Base-by-base conservation (phyloP, 2,113 vertebrate species). In the Chamaea fasciata region DNA sequence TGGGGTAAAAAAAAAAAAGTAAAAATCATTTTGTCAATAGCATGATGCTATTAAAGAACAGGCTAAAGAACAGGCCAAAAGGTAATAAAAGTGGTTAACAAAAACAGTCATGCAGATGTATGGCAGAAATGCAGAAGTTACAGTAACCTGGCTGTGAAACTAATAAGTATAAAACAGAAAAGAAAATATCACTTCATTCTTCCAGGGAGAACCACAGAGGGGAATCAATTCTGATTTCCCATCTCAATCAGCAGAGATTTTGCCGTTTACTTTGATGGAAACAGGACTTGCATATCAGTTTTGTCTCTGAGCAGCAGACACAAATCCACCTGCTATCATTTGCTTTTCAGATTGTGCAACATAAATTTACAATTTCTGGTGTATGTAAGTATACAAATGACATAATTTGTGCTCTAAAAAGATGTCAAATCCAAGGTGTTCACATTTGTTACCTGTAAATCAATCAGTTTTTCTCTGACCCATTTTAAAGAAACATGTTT, bases 141-240 rank as follows among this genome's bases (percentile, higher is more conserved):
- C 64, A 86, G 52, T 93, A 97, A 95, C 82, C 46, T 91, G 84
- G 76, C 65, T 84, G 60, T 73, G 91, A 97, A 92, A 91, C 76
- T 89, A 92, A 11, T 60, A 91, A 84, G 73, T 71, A 89, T 76
- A 89, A 94, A 96, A 81, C 55, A 93, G 75, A 78, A 93, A 84
- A 95, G 33, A 93, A 92, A 83, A 86, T 64, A 94, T n/a, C 80
- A 88, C 65, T 93, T 78, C 83, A 86, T 91, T 95, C 88, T 88
- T 94, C 92, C 89, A 87, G 50, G 53, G 42, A 89, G 82, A 96
- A 83, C 21, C 52, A 91, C 62, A n/a, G 53, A 78, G 33, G 30
- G 27, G 13, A 96, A 92, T 92, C 44, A 52, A 67, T 93, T 93
- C 86, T 2, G 33, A 91, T 87, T 89, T 93, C 76, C 68, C 79